Percentiles rank a stretch among this genome's conserved stretches.
These are phyloP conservation scores for Clarias gariepinus DNA, from an alignment of 2,113 vertebrate species.

Conservation along the genomic window DNA sequence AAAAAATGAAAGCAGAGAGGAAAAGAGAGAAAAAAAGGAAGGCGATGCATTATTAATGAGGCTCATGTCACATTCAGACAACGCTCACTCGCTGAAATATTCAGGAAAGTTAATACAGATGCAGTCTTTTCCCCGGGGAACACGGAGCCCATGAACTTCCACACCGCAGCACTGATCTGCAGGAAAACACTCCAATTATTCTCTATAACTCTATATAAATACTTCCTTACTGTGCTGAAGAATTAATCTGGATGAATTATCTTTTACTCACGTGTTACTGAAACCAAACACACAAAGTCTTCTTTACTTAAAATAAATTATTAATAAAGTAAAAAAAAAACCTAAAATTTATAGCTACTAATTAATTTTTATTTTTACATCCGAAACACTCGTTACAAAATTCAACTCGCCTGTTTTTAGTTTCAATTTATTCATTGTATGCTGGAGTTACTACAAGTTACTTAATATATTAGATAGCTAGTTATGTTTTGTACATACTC, in stretches of 20 bases:
- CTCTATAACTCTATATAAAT: no score
- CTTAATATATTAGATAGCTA: not conserved
- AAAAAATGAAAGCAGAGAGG: constrained; percentile 53
- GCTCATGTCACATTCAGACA: constrained; percentile 42
- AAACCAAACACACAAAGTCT: not conserved
- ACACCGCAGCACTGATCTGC: not conserved
- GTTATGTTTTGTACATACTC: not conserved
- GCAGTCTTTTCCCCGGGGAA: constrained; percentile 7
- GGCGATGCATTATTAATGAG: constrained; percentile 62
- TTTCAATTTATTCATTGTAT: not conserved
- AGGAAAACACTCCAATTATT: not conserved
- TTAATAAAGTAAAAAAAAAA: not conserved
- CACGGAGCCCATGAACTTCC: not conserved
- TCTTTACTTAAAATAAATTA: not conserved
- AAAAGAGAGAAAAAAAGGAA: constrained; percentile 44
- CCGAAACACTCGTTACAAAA: not conserved
- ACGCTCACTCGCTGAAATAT: constrained; percentile 52
- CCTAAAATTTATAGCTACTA: no score
- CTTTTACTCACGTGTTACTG: not conserved
- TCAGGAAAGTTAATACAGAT: constrained; percentile 51
- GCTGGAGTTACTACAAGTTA: no score
- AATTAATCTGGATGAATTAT: not conserved
- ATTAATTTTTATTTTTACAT: no score
- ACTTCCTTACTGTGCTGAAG: not conserved
- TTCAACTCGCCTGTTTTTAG: not conserved